A percentile compares a stretch with the other conserved stretches of the same genome.
Evolutionary conservation across 2,113 vertebrate genomes (phyloP).

Genomic region (Sminthopsis crassicaudata): DNA sequence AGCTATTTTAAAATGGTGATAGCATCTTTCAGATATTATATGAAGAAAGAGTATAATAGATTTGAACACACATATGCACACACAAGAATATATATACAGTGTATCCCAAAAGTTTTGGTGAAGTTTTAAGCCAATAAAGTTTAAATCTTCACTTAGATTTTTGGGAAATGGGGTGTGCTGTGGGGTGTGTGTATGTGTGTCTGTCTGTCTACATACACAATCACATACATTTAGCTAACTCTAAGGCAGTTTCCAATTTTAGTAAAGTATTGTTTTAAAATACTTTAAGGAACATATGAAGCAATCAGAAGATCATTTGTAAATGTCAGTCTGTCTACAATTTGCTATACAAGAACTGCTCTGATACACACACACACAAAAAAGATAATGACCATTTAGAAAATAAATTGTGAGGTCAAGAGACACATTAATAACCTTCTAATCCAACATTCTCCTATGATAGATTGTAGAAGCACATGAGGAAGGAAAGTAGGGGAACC

Average conservation of each 20-base stretch:
- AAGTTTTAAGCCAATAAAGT: too few relatives aligned
- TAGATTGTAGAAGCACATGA: neutral
- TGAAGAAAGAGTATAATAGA: neutral
- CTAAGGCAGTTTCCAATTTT: neutral
- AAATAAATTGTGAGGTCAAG: neutral
- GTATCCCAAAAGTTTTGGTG: neutral
- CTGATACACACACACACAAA: constrained; percentile 43
- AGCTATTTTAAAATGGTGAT: constrained; percentile 11
- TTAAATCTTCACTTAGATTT: neutral
- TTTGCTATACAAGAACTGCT: neutral
- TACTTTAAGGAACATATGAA: neutral
- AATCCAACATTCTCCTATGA: neutral
- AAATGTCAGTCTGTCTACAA: neutral
- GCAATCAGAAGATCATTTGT: neutral
- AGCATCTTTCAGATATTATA: neutral
- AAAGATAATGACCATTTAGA: constrained; percentile 21
- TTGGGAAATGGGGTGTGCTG: neutral
- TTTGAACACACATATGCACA: constrained; percentile 4
- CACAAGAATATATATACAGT: neutral
- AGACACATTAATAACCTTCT: neutral
- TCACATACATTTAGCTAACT: neutral
- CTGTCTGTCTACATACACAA: neutral
- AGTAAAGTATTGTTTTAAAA: neutral
- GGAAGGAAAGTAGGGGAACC: neutral
- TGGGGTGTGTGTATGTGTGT: too few relatives aligned